Base-by-base conservation (phyloP, 2,113 vertebrate genomes). In the Sciurus niger region DNA sequence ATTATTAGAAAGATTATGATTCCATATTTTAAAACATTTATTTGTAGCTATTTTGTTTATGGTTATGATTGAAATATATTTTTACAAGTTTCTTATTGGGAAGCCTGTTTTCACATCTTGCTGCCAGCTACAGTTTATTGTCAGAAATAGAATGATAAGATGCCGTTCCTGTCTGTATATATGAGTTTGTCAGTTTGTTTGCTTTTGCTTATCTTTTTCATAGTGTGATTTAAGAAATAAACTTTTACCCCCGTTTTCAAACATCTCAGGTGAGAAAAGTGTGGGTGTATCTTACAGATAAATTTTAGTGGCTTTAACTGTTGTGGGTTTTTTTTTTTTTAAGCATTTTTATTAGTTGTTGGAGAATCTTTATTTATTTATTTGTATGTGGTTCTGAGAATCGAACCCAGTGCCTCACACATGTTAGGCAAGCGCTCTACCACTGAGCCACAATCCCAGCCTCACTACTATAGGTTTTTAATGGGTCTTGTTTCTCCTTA, bases 151-250 rank as follows among this genome's bases (percentile, higher is more conserved):
- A 30, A 16, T 67, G 25, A 7, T 83, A 88, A 58, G 58, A 43
- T 34, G 14, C 6, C 22, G 82, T 96, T 90, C 28, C 32, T 73
- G 18, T 60, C 13, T 70, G 32, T 51, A 90, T 34, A 55, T 90
- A 65, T 84, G 20, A 34, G 8, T 46, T 94, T 89, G 51, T 32
- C 72, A 37, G 14, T n/a, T 78, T 80, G 60, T 53, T 93, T 96
- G 17, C 37, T 76, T 92, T 84, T 63, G 11, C 30, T 89, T 68
- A 24, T 58, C 17, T 92, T 94, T 95, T 95, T 90, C 53, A 74
- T 65, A 53, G 10, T 48, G 34, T 86, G 67, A 76, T 70, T 94
- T 94, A 76, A 95, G 63, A 94, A 86, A 73, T 79, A 85, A 88
- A 92, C 60, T 74, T 78, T 74, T 87, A 2, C 25, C 48, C 37